Evolutionary conservation across 2,797 vertebrate species (phyloP).

Genomic region (Anguilla obscura): DNA sequence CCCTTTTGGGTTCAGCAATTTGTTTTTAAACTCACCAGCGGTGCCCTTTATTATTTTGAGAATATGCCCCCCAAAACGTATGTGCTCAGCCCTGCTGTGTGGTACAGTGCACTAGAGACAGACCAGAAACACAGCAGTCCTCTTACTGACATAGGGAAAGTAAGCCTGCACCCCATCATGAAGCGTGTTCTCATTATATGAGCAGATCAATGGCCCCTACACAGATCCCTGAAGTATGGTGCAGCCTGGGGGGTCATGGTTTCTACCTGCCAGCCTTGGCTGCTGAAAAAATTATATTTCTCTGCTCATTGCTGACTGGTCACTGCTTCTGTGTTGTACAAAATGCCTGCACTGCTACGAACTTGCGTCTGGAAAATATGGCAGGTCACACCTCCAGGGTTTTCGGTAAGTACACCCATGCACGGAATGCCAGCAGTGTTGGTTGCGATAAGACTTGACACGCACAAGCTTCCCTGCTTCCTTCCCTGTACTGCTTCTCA

Average conservation of each 20-base stretch:
- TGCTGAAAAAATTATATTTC: not conserved
- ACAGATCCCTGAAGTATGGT: not conserved
- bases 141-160: not conserved
- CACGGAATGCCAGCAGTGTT: not conserved
- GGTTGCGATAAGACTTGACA: conserved; percentile 4
- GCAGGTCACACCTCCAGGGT: not conserved
- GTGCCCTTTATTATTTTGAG: not conserved
- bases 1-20: too few relatives aligned
- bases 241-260: not conserved
- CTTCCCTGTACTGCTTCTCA: too few relatives aligned
- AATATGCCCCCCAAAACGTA: not conserved
- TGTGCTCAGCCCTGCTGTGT: not conserved
- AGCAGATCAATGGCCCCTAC: not conserved
- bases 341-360: not conserved
- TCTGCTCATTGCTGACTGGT: not conserved
- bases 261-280: not conserved
- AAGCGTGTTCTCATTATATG: not conserved
- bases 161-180: not conserved
- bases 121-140: not conserved
- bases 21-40: not conserved
- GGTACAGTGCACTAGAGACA: not conserved
- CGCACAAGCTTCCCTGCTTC: not conserved
- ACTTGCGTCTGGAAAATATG: not conserved
- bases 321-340: not conserved
- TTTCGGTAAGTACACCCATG: not conserved